Evolutionary conservation across 2,888 invertebrate genomes (phyloP), one percentile per base, ranked within the genome.

Genomic region (Cosmia pyralina): DNA sequence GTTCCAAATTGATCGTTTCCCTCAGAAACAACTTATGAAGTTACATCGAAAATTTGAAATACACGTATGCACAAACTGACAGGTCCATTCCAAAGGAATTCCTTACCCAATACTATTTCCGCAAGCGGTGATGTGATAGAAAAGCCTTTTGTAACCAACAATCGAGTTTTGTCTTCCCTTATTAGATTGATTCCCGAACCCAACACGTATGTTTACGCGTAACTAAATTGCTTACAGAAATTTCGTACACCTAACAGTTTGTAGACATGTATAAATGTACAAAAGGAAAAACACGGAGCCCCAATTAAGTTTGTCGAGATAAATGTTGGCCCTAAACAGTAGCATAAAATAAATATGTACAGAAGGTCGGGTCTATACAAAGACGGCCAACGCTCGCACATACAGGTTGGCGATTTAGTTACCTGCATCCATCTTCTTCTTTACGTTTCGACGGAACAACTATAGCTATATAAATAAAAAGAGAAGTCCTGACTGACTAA

Each of bases 271-370:
- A 88, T 84, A 84, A 85, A 87, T 87, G 86, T 84, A 75, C 77
- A 73, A 86, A 89, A 73, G 89, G 89, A 89, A 90, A 90, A 92
- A 91, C 90, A 90, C 87, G 88, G 88, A 86, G 90, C 85, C 88
- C 90, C 92, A 94, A 94, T 94, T 94, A 94, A 93, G 91, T 94
- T 87, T 77, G 89, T 82, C 83, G 90, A 92, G 92, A 94, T 93
- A 93, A 94, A 94, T 93, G 93, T 90, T 89, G 85, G 88, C 79
- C 89, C 90, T 92, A 90, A 92, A 91, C 86, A 87, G 52, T 53
- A 15, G 7, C 5, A 44, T 19, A 7, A 17, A 58, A 34, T 28
- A 48, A 11, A 19, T 34, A 22, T 15, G 2, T 2, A 3, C 72
- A 75, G 48, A 75, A 79, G 75, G 52, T 48, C 7, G 0, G 19